Conservation (phyloP, 2,113 vertebrate genomes). For the Micronycteris hirsuta region DNA sequence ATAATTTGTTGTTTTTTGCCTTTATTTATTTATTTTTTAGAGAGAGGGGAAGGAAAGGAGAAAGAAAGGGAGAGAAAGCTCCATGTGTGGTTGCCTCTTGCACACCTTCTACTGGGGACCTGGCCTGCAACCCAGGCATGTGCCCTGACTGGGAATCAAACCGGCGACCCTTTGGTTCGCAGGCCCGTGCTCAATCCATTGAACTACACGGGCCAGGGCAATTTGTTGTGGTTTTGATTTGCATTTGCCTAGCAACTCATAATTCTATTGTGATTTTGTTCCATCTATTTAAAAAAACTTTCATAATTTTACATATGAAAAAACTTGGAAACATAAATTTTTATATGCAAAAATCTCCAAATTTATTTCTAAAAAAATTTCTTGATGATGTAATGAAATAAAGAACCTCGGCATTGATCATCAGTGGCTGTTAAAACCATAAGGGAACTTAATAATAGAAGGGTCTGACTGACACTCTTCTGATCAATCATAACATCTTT, state of each 20-base stretch:
- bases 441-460: not conserved
- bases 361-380: not conserved
- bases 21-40: no score
- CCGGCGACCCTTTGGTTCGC: no score
- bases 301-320: not conserved
- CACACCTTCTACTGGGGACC: no score
- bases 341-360: slow-evolving; percentile 17
- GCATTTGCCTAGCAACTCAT: slow-evolving; percentile 13
- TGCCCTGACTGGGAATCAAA: no score
- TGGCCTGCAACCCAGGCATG: no score
- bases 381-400: not conserved
- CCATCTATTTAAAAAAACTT: not conserved
- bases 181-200: no score
- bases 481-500: not conserved
- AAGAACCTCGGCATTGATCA: not conserved
- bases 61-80: no score
- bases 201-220: not conserved
- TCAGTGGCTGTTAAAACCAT: slow-evolving; percentile 25
- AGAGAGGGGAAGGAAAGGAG: no score
- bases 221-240: slow-evolving; percentile 44
- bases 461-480: not conserved
- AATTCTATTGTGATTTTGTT: slow-evolving; percentile 38
- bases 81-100: no score
- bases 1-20: not conserved
- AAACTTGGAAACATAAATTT: slow-evolving; percentile 8